A percentile compares a stretch with the other conserved stretches of the same genome.
Evolutionary conservation across 2,113 vertebrate genomes (phyloP).

Genomic region (Chaetodon auriga): DNA sequence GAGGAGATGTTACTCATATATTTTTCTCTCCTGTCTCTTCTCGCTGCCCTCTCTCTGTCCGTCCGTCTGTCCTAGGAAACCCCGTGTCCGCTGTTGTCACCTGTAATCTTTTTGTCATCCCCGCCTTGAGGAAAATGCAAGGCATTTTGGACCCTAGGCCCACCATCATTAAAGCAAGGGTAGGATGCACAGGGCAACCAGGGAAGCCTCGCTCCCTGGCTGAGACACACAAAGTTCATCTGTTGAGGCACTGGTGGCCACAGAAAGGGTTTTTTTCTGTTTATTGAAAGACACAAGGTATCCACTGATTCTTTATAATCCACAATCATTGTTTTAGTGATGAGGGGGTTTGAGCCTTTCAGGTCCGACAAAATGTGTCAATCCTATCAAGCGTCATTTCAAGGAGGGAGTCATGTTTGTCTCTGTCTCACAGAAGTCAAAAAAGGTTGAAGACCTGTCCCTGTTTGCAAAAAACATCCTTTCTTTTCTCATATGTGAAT

Average conservation of each 20-base stretch:
- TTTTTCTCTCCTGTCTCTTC: conserved; percentile 41
- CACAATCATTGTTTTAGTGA: background rate
- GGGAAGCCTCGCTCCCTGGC: conserved; percentile 29
- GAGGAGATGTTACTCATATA: conserved; percentile 75
- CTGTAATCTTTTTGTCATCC: conserved; percentile 99
- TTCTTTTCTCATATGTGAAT: conserved; percentile 3
- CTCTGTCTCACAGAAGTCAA: background rate
- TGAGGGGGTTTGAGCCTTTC: background rate
- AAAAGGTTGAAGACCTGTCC: background rate
- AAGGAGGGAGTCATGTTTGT: background rate
- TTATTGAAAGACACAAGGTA: background rate
- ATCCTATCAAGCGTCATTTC: background rate
- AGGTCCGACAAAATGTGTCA: background rate
- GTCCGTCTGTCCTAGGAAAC: conserved; percentile 88
- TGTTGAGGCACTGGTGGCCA: conserved; percentile 16
- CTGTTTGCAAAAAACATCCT: background rate
- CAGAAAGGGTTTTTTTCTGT: conserved; percentile 14
- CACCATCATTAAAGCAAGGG: conserved; percentile 99
- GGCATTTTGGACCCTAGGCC: conserved; percentile 99
- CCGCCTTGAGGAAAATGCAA: conserved; percentile 99
- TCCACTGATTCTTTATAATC: background rate
- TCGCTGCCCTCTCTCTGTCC: conserved; percentile 29
- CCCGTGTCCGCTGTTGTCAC: conserved; percentile 99
- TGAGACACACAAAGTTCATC: conserved; percentile 18
- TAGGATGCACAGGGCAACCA: conserved; percentile 74